Evolutionary conservation across 2,113 vertebrate species (phyloP).

Genomic region (Scopus umbretta): DNA sequence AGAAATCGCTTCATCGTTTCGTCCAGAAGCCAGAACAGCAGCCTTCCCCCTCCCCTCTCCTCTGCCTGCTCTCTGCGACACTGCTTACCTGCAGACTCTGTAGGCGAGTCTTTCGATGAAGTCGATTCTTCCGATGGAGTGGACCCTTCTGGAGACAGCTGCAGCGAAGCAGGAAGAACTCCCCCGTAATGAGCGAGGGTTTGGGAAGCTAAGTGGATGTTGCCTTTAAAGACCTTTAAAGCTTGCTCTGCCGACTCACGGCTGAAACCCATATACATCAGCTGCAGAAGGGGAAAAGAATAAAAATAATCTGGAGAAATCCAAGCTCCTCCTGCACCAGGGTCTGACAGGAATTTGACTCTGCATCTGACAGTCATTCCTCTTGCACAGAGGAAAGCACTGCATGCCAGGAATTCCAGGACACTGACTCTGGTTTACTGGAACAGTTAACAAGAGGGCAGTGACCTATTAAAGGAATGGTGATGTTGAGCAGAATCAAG

Average conservation of each 20-base stretch:
- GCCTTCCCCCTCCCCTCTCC: too few relatives aligned
- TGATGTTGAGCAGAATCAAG: not conserved
- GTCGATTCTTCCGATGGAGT: conserved; percentile 75
- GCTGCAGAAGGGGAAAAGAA: conserved; percentile 34
- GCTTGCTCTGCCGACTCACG: conserved; percentile 67
- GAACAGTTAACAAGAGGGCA: conserved; percentile 53
- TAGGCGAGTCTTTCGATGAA: conserved; percentile 66
- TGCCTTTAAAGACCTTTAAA: conserved; percentile 77
- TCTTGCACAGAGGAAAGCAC: not conserved
- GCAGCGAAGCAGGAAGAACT: conserved; percentile 71
- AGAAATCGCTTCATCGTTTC: not conserved
- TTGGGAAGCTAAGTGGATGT: conserved; percentile 82
- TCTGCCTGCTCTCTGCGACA: too few relatives aligned
- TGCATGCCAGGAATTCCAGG: conserved; percentile 53
- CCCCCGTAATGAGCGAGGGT: conserved; percentile 83
- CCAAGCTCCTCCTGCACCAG: not conserved
- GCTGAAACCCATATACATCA: conserved; percentile 86
- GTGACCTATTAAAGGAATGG: conserved; percentile 13
- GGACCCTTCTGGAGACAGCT: conserved; percentile 29
- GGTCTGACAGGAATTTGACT: not conserved
- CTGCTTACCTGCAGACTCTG: conserved; percentile 70
- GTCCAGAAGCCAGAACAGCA: not conserved
- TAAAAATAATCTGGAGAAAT: not conserved
- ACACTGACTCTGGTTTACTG: conserved; percentile 42
- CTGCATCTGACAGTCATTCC: not conserved